Percentiles rank a stretch among this genome's conserved stretches.
Evolutionary conservation across 2,888 invertebrate genomes (phyloP).

Genomic region (Sympetrum striolatum): DNA sequence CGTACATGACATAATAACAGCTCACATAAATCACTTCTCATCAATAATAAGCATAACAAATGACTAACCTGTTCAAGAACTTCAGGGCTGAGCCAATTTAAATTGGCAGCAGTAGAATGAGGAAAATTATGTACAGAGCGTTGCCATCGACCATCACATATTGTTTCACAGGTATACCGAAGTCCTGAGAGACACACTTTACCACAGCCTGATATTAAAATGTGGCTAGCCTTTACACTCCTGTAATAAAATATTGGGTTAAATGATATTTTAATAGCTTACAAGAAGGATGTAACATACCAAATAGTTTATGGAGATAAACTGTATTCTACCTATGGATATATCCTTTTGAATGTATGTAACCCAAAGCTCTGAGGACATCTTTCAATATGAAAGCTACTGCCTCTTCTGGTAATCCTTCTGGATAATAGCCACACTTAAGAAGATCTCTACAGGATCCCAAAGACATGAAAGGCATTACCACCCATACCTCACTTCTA

Average conservation of each 20-base stretch:
- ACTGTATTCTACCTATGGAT: constrained; percentile 74
- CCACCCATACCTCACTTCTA: constrained; percentile 77
- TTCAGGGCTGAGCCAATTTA: constrained; percentile 94
- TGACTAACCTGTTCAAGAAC: constrained; percentile 77
- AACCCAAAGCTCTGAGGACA: constrained; percentile 79
- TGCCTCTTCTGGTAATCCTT: constrained; percentile 82
- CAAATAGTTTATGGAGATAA: not conserved
- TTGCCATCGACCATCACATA: constrained; percentile 74
- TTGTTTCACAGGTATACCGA: constrained; percentile 76
- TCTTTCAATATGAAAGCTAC: constrained; percentile 81
- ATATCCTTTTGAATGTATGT: constrained; percentile 82
- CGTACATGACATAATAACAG: not conserved
- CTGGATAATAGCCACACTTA: constrained; percentile 72
- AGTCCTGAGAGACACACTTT: constrained; percentile 79
- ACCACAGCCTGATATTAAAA: constrained; percentile 76
- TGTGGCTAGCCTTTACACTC: constrained; percentile 83
- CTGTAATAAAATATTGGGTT: constrained; percentile 59
- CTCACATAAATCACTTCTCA: not conserved
- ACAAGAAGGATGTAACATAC: not conserved
- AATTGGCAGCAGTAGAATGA: constrained; percentile 70
- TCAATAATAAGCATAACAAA: not conserved
- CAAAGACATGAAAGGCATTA: constrained; percentile 83
- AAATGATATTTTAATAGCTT: not conserved
- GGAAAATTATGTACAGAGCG: constrained; percentile 78
- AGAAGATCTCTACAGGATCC: constrained; percentile 84